Evolutionary conservation across 2,888 invertebrate species (phyloP), one percentile per base, ranked within the genome.

Genomic region (Platycheirus rosarum): DNA sequence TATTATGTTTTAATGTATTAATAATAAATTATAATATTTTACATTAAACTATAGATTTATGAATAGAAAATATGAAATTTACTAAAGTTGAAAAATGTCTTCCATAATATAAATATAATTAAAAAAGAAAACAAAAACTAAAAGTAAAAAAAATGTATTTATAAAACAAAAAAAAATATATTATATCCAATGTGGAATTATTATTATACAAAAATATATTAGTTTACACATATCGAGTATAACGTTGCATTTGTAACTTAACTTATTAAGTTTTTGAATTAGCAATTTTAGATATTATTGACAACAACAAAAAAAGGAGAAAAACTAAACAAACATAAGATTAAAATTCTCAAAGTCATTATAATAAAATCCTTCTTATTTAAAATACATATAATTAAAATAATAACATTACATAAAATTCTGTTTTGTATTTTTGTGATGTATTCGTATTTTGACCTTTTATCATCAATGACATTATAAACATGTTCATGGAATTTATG

Each of bases 61-160:
- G 49, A 51, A 75, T 66, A 62, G 62, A 76, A 60, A 55, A 73
- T 60, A 63, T 76, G 57, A 78, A 48, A 84, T 74, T 78, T 84
- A 78, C 73, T 77, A 78, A 84, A 74, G 77, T 84, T 84, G 74
- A 84, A 78, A 77, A 78, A 84, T 84, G 84, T 84, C 84, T 84
- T 84, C 84, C 84, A 84, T 84, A 82, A 77, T 82, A 82, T 82
- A 68, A 82, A 77, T 71, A 77, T 60, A 69, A 60, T 37, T 32
- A 35, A 32, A 65, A 70, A 60, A 57, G 18, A 20, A 53, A 77
- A 73, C 60, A 68, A 73, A 78, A 82, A 53, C 49, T n/a, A n/a
- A n/a, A n/a, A n/a, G n/a, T n/a, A n/a, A n/a, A n/a, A 63, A 80
- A 74, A 57, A 65, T 70, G 51, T 75, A 75, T 77, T 77, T 77